Conservation (phyloP, 2,113 vertebrate species). For the Charina bottae region DNA sequence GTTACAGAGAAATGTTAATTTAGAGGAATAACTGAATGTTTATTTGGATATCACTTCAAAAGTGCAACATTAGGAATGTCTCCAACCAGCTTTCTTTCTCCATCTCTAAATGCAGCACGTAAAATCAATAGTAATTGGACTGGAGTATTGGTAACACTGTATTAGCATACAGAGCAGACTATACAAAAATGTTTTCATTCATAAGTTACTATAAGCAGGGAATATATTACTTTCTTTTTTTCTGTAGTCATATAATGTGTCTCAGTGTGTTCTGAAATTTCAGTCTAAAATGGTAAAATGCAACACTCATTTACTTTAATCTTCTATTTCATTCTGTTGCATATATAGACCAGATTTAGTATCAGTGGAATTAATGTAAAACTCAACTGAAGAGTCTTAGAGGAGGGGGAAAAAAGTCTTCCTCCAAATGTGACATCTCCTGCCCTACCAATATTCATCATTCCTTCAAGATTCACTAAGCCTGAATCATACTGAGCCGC, state of each 20-base stretch:
- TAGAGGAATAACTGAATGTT: background rate
- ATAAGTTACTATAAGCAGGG: background rate
- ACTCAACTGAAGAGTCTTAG: background rate
- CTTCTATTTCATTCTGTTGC: background rate
- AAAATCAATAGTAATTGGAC: background rate
- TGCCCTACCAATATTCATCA: background rate
- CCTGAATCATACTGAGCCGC: constrained; percentile 18
- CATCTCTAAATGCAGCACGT: background rate
- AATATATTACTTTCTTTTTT: background rate
- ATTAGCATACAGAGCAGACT: background rate
- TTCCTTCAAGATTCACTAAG: background rate
- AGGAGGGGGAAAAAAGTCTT: background rate
- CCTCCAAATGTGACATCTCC: background rate
- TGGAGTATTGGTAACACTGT: background rate
- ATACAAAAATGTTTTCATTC: background rate
- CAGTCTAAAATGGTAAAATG: background rate
- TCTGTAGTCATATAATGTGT: background rate
- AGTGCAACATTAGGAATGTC: background rate
- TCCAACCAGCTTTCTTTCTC: background rate
- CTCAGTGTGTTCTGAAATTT: background rate
- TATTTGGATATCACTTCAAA: background rate
- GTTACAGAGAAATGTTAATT: background rate
- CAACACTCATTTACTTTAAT: background rate
- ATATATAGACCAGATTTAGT: background rate
- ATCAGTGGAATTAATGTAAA: background rate